Evolutionary conservation across 2,888 invertebrate genomes (phyloP).

Genomic region (Glyphotaelius pellucidus): DNA sequence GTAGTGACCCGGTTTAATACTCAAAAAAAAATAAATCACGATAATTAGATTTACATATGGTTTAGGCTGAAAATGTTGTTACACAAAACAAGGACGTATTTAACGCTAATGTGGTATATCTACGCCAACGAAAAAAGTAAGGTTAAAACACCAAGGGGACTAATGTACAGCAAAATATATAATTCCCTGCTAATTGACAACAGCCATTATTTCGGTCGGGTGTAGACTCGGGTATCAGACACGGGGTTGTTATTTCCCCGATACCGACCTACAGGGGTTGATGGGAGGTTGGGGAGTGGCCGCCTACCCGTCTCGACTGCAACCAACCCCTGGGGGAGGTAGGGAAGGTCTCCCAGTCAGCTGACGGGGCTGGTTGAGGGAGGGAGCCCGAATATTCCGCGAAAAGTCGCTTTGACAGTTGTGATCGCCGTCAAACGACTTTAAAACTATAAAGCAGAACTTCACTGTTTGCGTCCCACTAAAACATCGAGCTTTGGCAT

Average conservation of each 20-base stretch:
- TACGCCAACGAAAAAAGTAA: no score
- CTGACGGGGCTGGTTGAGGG: not conserved
- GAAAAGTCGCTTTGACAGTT: not conserved
- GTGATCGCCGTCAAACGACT: not conserved
- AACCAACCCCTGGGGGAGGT: slow-evolving; percentile 2
- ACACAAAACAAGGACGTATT: no score
- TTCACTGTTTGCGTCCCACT: not conserved
- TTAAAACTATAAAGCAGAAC: not conserved
- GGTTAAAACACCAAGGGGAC: no score
- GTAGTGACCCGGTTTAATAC: no score
- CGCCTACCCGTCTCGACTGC: not conserved
- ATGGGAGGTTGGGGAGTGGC: not conserved
- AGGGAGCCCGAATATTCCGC: not conserved
- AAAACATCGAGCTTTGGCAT: not conserved
- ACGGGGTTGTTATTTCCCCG: not conserved
- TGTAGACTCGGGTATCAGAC: not conserved
- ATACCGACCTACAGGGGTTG: not conserved
- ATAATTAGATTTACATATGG: no score
- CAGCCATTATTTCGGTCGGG: slow-evolving; percentile 2
- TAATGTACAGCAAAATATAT: not conserved
- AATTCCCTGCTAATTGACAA: slow-evolving; percentile 10
- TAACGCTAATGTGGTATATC: no score
- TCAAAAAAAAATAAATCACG: no score
- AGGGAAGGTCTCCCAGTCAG: slow-evolving; percentile 52
- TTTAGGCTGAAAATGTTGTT: no score